Percentiles rank a stretch among this genome's conserved stretches.
These are phyloP conservation scores for Erebia palarica DNA, from an alignment of 2,888 invertebrate species.

Conservation along the genomic window DNA sequence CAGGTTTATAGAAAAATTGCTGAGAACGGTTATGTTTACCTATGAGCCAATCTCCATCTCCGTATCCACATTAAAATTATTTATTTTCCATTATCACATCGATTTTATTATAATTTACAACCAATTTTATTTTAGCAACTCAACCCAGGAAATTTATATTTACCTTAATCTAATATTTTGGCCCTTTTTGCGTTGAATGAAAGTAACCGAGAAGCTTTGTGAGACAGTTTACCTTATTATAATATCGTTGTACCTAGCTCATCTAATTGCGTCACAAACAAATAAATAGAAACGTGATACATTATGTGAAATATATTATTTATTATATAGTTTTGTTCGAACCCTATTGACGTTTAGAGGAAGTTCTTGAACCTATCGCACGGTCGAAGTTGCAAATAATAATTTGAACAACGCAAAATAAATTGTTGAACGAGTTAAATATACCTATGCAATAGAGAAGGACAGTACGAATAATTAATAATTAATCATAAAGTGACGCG, in stretches of 20 bases:
- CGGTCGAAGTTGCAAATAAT: conserved; percentile 8
- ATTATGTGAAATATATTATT: conserved; percentile 35
- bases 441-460: conserved; percentile 32
- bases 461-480: conserved; percentile 16
- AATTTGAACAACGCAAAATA: background rate
- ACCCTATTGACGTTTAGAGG: conserved; percentile 28
- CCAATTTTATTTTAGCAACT: conserved; percentile 13
- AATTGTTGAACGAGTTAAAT: conserved; percentile 22
- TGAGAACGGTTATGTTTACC: background rate
- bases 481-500: conserved; percentile 44
- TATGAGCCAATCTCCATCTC: background rate
- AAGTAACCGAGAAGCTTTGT: conserved; percentile 11
- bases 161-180: conserved; percentile 32
- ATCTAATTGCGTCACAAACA: conserved; percentile 44
- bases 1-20: background rate
- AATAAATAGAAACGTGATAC: conserved; percentile 41
- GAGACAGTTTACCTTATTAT: conserved; percentile 14
- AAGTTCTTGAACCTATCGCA: conserved; percentile 10
- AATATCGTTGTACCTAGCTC: conserved; percentile 40
- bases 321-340: conserved; percentile 16
- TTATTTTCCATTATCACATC: background rate
- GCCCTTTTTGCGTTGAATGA: conserved; percentile 26
- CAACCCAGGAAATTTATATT: conserved; percentile 25
- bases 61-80: background rate
- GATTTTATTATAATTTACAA: background rate